Conservation (phyloP, 2,113 vertebrate species). For the Pavo muticus region DNA sequence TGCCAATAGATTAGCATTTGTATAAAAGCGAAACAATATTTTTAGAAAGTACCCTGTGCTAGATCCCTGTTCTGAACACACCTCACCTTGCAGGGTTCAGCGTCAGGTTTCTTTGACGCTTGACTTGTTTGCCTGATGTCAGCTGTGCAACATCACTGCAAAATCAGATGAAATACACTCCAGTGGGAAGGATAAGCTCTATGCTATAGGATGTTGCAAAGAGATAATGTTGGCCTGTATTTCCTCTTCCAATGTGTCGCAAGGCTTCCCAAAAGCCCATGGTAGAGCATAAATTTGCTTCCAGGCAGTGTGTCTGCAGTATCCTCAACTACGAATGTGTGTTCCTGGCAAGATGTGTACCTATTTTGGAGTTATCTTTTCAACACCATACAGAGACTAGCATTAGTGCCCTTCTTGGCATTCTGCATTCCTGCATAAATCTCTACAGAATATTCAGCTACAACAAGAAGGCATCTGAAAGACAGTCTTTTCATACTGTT, state of each 20-base stretch:
- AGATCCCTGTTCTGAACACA: background rate
- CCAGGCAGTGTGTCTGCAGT: background rate
- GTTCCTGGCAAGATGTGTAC: background rate
- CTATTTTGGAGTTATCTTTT: background rate
- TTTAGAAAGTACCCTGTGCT: background rate
- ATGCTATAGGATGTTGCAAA: background rate
- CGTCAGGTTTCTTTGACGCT: background rate
- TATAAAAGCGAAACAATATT: background rate
- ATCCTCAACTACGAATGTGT: background rate
- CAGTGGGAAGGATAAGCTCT: background rate
- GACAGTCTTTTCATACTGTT: background rate
- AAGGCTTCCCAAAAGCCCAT: background rate
- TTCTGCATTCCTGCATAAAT: background rate
- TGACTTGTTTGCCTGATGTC: background rate
- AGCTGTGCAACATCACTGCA: background rate
- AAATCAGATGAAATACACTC: background rate
- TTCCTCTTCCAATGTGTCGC: background rate
- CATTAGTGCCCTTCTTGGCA: background rate
- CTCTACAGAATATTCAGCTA: background rate
- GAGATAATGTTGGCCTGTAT: background rate
- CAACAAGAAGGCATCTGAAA: background rate
- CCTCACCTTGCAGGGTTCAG: background rate
- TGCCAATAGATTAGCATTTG: background rate
- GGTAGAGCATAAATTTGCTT: background rate
- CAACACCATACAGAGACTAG: background rate